phyloP scores from a whole-genome alignment of 2,888 invertebrate genomes.

The Chrysolina americana region DNA sequence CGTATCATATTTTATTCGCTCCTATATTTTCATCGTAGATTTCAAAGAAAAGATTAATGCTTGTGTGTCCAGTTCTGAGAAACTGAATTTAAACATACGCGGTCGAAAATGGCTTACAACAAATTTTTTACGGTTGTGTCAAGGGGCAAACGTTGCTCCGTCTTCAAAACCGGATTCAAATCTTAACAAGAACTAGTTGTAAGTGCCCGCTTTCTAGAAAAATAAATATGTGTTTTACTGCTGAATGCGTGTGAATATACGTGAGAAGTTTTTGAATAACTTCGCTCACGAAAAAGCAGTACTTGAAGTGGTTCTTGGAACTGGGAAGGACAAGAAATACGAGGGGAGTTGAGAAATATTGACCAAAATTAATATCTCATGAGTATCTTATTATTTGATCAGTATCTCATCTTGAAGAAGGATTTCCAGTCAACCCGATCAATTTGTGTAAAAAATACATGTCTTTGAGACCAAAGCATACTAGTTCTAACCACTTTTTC shows the following conservation, averaged over 20 bases:
- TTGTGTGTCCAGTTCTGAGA: neutral
- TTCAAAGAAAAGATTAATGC: neutral
- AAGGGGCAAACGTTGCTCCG: slow-evolving; percentile 22
- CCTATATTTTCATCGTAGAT: neutral
- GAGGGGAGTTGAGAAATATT: neutral
- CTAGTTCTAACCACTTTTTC: no score
- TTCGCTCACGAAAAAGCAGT: slow-evolving; percentile 6
- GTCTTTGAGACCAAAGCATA: no score
- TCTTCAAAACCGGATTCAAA: slow-evolving; percentile 49
- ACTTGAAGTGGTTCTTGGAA: slow-evolving; percentile 8
- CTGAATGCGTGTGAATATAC: slow-evolving; percentile 23
- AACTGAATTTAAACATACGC: neutral
- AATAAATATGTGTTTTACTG: slow-evolving; percentile 25
- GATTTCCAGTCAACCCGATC: no score
- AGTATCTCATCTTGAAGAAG: no score
- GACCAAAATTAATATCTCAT: no score
- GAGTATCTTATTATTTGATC: no score
- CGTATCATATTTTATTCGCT: no score
- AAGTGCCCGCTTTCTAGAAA: slow-evolving; percentile 26
- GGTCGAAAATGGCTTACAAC: neutral
- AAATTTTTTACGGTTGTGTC: slow-evolving; percentile 22
- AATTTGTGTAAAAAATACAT: no score
- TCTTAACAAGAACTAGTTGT: slow-evolving; percentile 53
- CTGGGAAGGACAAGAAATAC: slow-evolving; percentile 2
- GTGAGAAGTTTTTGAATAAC: slow-evolving; percentile 25